phyloP scores from a whole-genome alignment of 2,113 vertebrate genomes.

The Polypterus bichir region DNA sequence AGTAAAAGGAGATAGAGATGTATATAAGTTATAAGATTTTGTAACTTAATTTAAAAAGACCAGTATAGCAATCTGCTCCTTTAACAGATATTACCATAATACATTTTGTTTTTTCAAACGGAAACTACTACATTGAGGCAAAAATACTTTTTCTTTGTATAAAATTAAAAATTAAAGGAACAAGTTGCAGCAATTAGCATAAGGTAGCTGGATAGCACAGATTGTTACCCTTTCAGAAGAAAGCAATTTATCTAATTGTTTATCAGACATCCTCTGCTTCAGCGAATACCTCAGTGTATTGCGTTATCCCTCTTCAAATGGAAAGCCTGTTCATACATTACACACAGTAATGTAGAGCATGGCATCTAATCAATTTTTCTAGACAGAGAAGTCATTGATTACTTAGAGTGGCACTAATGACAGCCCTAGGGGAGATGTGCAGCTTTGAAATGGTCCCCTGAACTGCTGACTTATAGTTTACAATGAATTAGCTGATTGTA shows the following conservation, averaged over 20 bases:
- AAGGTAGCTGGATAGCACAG: too few relatives aligned
- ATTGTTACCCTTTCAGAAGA: neutral
- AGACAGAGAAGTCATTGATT: neutral
- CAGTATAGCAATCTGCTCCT: too few relatives aligned
- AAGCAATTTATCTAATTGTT: neutral
- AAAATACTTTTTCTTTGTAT: too few relatives aligned
- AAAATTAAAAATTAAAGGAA: too few relatives aligned
- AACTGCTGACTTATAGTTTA: conserved; percentile 1
- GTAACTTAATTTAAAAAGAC: too few relatives aligned
- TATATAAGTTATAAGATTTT: too few relatives aligned
- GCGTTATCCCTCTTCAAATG: neutral
- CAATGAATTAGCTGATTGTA: neutral
- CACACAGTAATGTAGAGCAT: neutral
- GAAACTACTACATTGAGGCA: too few relatives aligned
- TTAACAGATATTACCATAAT: too few relatives aligned
- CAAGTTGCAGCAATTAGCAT: too few relatives aligned
- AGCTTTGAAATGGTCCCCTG: neutral
- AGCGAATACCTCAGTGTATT: neutral
- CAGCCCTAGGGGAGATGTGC: neutral
- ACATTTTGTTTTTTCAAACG: too few relatives aligned
- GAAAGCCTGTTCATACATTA: neutral
- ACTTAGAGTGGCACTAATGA: conserved; percentile 1
- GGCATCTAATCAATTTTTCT: neutral
- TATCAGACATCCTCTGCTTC: neutral
- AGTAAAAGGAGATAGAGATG: too few relatives aligned